phyloP scores from a whole-genome alignment of 2,888 invertebrate genomes.

The Steinernema scapterisci region DNA sequence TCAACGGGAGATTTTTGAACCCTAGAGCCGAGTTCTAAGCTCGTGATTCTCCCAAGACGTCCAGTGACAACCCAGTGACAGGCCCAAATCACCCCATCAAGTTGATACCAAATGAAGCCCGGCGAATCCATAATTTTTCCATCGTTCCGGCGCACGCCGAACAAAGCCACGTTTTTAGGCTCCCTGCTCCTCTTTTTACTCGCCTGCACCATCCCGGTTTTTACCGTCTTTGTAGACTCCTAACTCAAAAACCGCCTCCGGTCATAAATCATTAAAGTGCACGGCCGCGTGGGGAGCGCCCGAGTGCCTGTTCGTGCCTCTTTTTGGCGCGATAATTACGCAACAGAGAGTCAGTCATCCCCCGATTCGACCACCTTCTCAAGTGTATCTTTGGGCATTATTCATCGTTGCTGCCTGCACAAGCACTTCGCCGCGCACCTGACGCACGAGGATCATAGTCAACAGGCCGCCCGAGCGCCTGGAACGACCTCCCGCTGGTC shows the following conservation, averaged over 20 bases:
- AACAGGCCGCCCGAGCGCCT: no score
- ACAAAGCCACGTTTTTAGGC: slow-evolving; percentile 28
- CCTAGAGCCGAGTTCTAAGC: no score
- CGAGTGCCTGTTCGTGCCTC: slow-evolving; percentile 25
- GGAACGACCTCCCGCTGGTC: neutral
- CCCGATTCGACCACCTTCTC: neutral
- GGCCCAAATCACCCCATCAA: no score
- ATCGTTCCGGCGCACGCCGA: neutral
- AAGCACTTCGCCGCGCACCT: neutral
- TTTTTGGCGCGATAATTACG: slow-evolving; percentile 28
- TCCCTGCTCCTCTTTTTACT: neutral
- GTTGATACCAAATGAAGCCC: neutral
- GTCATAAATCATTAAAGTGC: slow-evolving; percentile 27
- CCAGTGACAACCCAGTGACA: no score
- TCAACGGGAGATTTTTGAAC: no score
- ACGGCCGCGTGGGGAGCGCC: neutral
- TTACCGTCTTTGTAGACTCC: slow-evolving; percentile 29
- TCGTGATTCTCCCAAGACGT: no score
- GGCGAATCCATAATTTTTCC: slow-evolving; percentile 19
- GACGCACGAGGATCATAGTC: neutral
- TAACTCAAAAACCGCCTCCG: slow-evolving; percentile 26
- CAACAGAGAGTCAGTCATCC: neutral
- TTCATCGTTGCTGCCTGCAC: no score
- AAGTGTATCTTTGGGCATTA: neutral
- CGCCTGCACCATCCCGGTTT: slow-evolving; percentile 3